phyloP scores from a whole-genome alignment of 1,140 invertebrate genomes.

The Mya arenaria region DNA sequence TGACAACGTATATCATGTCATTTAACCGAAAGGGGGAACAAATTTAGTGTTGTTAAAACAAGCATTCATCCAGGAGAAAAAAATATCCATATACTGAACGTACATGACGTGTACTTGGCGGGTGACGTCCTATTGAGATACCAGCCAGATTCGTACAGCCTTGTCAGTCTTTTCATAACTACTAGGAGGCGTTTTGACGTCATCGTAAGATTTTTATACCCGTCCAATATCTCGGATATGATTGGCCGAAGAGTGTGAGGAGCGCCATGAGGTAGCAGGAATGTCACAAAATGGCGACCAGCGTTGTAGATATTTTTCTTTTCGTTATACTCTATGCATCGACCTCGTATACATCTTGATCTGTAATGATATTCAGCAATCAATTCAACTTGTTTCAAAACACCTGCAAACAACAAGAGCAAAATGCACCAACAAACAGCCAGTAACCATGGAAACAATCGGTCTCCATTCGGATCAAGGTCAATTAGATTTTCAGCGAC shows the following conservation, averaged over 20 bases:
- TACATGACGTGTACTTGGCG: slow-evolving; percentile 36
- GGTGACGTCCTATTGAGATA: slow-evolving; percentile 73
- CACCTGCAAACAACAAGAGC: too few relatives aligned
- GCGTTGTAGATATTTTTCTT: slow-evolving; percentile 81
- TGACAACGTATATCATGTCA: too few relatives aligned
- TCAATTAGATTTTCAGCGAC: too few relatives aligned
- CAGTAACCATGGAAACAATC: too few relatives aligned
- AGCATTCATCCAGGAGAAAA: too few relatives aligned
- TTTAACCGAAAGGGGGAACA: too few relatives aligned
- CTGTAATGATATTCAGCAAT: too few relatives aligned
- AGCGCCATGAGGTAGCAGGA: slow-evolving; percentile 81
- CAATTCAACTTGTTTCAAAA: too few relatives aligned
- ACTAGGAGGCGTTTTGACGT: slow-evolving; percentile 71
- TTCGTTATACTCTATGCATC: slow-evolving; percentile 81
- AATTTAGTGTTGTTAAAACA: too few relatives aligned
- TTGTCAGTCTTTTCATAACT: slow-evolving; percentile 73
- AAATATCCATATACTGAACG: too few relatives aligned
- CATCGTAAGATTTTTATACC: slow-evolving; percentile 72
- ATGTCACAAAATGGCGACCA: slow-evolving; percentile 80
- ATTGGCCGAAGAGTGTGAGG: slow-evolving; percentile 73
- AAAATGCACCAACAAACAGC: too few relatives aligned
- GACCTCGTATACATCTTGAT: slow-evolving; percentile 71
- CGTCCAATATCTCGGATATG: slow-evolving; percentile 74
- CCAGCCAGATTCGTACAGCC: slow-evolving; percentile 73
- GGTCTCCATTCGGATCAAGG: too few relatives aligned